Conservation (phyloP, 2,113 vertebrate genomes). For the Apteryx mantelli region DNA sequence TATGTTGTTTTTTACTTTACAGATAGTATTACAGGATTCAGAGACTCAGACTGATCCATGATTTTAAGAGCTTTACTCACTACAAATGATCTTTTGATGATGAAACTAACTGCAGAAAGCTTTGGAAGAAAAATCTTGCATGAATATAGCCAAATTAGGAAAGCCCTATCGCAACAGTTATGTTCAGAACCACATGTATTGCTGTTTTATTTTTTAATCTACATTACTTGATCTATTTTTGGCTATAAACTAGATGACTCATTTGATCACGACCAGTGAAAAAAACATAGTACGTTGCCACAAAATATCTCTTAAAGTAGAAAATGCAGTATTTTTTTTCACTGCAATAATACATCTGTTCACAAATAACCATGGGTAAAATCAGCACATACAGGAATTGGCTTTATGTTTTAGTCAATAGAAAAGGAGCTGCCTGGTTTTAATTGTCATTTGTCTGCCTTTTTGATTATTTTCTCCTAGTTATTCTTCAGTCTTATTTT, state of each 20-base stretch:
- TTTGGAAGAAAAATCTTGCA: not conserved
- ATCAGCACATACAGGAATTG: not conserved
- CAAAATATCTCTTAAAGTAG: not conserved
- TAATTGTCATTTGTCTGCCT: not conserved
- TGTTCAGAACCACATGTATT: not conserved
- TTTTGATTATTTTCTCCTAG: slow-evolving; percentile 27
- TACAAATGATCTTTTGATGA: slow-evolving; percentile 41
- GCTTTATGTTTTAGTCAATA: not conserved
- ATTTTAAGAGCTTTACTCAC: not conserved
- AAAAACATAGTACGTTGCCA: not conserved
- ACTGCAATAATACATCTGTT: not conserved
- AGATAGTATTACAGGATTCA: not conserved
- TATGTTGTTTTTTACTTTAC: accelerated
- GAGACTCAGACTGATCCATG: not conserved
- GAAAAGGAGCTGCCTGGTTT: slow-evolving; percentile 3
- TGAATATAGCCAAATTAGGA: slow-evolving; percentile 66
- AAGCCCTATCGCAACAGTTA: slow-evolving; percentile 29
- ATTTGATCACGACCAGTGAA: slow-evolving; percentile 9
- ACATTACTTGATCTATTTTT: slow-evolving; percentile 45
- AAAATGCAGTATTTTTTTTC: not conserved
- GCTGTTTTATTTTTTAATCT: slow-evolving; percentile 25
- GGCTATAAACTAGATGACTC: slow-evolving; percentile 52
- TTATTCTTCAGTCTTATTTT: not conserved
- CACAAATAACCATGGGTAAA: not conserved
- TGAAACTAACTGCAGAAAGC: not conserved